Evolutionary conservation across 2,888 invertebrate species (phyloP).

Genomic region (Palloptera scutellata): DNA sequence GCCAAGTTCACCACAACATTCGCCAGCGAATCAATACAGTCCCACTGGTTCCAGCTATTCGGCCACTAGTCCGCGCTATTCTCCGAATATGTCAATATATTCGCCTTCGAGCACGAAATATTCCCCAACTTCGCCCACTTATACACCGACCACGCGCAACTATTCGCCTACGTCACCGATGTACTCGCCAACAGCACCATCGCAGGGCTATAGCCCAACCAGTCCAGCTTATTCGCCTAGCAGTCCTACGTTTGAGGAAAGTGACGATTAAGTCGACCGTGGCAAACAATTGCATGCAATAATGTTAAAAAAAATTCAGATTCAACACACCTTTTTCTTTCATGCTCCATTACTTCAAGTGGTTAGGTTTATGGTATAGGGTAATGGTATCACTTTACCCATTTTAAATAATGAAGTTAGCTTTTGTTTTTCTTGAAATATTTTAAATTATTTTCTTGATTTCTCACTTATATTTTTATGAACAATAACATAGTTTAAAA

Average conservation of each 20-base stretch:
- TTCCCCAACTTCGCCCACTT: constrained; percentile 77
- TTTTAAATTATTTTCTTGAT: no score
- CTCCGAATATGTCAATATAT: constrained; percentile 61
- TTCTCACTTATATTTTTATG: no score
- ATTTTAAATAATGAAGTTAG: no score
- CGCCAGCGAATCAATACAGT: constrained; percentile 73
- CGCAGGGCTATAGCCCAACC: constrained; percentile 76
- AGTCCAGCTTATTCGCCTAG: constrained; percentile 75
- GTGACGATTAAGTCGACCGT: constrained; percentile 47
- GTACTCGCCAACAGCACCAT: constrained; percentile 81
- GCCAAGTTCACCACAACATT: constrained; percentile 80
- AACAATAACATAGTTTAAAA: no score
- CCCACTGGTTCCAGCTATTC: constrained; percentile 82
- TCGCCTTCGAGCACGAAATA: constrained; percentile 84
- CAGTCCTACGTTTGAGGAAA: constrained; percentile 66
- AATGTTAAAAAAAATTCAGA: no score
- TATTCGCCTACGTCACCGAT: constrained; percentile 74
- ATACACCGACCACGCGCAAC: constrained; percentile 74
- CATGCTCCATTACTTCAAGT: background rate
- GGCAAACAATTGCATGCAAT: background rate
- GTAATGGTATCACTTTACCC: no score
- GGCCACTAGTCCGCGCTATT: constrained; percentile 72
- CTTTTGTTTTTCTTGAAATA: no score
- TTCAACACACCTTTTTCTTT: background rate
- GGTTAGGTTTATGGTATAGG: no score